These are phyloP conservation scores for Cyanoramphus novaezelandiae DNA, from an alignment of 2,113 vertebrate genomes.

Conservation along the genomic window DNA sequence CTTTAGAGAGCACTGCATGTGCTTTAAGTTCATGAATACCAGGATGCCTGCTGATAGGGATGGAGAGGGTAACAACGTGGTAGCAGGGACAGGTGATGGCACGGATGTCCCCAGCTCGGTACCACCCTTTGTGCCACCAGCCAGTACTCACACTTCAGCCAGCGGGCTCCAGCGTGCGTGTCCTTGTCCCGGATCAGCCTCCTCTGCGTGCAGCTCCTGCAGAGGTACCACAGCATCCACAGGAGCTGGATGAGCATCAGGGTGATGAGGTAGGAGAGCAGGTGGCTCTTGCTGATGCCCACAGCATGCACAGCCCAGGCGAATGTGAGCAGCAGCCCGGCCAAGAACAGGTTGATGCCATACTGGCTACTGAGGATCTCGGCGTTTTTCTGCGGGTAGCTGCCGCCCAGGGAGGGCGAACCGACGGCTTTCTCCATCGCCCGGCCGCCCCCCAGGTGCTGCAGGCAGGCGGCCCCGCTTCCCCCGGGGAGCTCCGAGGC, in stretches of 20 bases:
- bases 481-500: background rate
- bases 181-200: slow-evolving; percentile 82
- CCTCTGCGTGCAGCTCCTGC: slow-evolving; percentile 79
- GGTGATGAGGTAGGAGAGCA: slow-evolving; percentile 85
- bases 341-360: slow-evolving; percentile 89
- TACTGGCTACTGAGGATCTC: slow-evolving; percentile 94
- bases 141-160: slow-evolving; percentile 87
- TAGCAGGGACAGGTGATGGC: background rate
- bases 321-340: slow-evolving; percentile 89
- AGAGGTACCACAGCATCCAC: slow-evolving; percentile 96
- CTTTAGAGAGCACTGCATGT: background rate
- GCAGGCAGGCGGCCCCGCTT: background rate
- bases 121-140: background rate
- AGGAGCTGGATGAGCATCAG: slow-evolving; percentile 91
- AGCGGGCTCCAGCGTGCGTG: slow-evolving; percentile 86
- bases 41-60: background rate
- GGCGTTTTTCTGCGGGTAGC: slow-evolving; percentile 87
- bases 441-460: background rate
- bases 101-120: rapidly evolving
- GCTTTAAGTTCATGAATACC: background rate
- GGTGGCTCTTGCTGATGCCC: slow-evolving; percentile 80
- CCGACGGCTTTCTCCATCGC: slow-evolving; percentile 26
- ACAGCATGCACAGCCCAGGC: slow-evolving; percentile 84
- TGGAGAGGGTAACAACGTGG: background rate
- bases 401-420: background rate